phyloP scores from a whole-genome alignment of 2,888 invertebrate genomes.

The Altica lythri region DNA sequence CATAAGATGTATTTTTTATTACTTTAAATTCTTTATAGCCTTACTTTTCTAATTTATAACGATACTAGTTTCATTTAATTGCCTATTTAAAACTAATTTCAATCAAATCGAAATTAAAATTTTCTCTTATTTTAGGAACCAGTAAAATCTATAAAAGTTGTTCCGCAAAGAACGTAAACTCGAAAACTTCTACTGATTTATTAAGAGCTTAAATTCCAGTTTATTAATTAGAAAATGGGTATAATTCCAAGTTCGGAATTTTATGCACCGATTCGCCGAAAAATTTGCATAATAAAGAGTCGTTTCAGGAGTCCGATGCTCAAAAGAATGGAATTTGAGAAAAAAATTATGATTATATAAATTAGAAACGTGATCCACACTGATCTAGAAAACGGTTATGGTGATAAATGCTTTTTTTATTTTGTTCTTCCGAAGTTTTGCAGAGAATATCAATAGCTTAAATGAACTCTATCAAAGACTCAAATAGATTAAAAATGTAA shows the following conservation, averaged over 20 bases:
- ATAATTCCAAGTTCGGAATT: conserved; percentile 7
- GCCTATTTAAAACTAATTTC: too few species aligned
- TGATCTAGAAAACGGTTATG: conserved; percentile 3
- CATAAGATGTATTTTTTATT: too few species aligned
- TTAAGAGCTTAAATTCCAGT: conserved; percentile 13
- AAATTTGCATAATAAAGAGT: conserved; percentile 8
- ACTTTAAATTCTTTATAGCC: too few species aligned
- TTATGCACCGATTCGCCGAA: not conserved
- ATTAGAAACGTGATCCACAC: conserved; percentile 7
- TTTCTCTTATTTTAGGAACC: conserved; percentile 2
- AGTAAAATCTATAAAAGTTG: conserved; percentile 11
- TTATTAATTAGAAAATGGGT: conserved; percentile 17
- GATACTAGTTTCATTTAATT: too few species aligned
- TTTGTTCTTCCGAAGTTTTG: not conserved
- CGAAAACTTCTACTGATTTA: conserved; percentile 7
- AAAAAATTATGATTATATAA: conserved; percentile 10
- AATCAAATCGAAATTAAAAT: conserved; percentile 7
- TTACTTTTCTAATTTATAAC: too few species aligned
- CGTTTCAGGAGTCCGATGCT: not conserved
- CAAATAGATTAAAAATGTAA: too few species aligned
- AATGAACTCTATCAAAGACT: too few species aligned
- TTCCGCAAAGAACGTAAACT: conserved; percentile 3
- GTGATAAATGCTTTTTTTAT: conserved; percentile 1
- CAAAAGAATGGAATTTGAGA: conserved; percentile 1
- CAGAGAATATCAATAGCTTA: too few species aligned